Evolutionary conservation across 2,888 invertebrate genomes (phyloP), one percentile per base, ranked within the genome.

Genomic region (Lysandra bellargus): DNA sequence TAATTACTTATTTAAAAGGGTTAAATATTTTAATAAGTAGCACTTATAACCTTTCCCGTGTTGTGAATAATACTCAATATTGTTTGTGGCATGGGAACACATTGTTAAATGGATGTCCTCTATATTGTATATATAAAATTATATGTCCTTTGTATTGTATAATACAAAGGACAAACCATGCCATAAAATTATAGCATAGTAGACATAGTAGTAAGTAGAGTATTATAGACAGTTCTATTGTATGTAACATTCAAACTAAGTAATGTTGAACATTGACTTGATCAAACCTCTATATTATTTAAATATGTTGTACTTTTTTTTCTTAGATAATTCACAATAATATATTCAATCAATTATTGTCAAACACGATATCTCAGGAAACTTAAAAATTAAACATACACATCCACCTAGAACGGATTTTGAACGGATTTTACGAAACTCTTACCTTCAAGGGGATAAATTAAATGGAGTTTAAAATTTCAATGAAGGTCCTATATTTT

Each of bases 41-140:
- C 14, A 57, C 4, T 61, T 23, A 61, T 69, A 33, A 69, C 30
- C 30, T 30, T 33, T 69, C 33, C 64, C 64, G 12, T 33, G 64
- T 30, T 69, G 9, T 69, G 61, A 69, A 33, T 64, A 30, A 64
- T 33, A 69, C 23, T 12, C 64, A 69, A 33, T 69, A 69, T 69
- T 69, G 64, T 69, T 69, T 12, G 33, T 69, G 33, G 12, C 33
- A 64, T 30, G 64, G 64, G 64, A 64, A 33, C 64, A 69, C 64
- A 57, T 57, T 57, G 57, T 57, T 14, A 14, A 57, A 57, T 57
- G 17, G 17, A 57, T 57, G 57, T 57, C 4, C 57, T 17, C 57
- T 57, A 57, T 69, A 69, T 30, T 69, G 33, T 69, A 61, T 23
- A 57, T 17, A 57, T 17, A 17, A 57, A 57, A 57, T 30, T 9